Evolutionary conservation across 2,797 vertebrate species (phyloP).

Genomic region (Mus caroli): DNA sequence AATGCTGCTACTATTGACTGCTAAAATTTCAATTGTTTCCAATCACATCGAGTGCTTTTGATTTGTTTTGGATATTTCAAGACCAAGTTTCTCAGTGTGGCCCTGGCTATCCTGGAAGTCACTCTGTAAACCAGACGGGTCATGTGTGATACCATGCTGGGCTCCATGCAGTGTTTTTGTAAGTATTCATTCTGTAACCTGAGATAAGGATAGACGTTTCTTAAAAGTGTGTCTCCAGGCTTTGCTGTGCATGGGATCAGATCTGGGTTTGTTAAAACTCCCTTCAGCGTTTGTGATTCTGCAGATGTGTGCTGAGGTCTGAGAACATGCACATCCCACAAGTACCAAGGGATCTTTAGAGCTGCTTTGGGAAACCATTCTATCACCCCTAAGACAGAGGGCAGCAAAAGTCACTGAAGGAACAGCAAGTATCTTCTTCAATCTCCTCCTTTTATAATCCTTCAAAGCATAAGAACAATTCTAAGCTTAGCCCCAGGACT

Average conservation of each 20-base stretch:
- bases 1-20: constrained; percentile 9
- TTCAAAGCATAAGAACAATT: constrained; percentile 3
- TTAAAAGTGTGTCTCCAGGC: constrained; percentile 8
- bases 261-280: not conserved
- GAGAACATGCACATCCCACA: constrained; percentile 43
- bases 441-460: not conserved
- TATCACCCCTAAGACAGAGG: not conserved
- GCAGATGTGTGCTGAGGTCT: not conserved
- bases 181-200: not conserved
- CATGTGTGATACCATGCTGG: not conserved
- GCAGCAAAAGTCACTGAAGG: constrained; percentile 36
- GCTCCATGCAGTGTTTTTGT: not conserved
- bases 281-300: not conserved
- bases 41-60: not conserved
- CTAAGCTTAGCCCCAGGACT: constrained; percentile 31
- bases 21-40: constrained; percentile 22
- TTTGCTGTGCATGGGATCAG: not conserved
- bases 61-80: not conserved
- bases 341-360: not conserved
- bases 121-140: not conserved
- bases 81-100: not conserved
- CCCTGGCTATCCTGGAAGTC: not conserved
- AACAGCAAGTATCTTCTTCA: not conserved
- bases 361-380: not conserved
- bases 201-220: not conserved